Conservation (phyloP, 2,888 invertebrate species). For the Diachrysia chrysitis region DNA sequence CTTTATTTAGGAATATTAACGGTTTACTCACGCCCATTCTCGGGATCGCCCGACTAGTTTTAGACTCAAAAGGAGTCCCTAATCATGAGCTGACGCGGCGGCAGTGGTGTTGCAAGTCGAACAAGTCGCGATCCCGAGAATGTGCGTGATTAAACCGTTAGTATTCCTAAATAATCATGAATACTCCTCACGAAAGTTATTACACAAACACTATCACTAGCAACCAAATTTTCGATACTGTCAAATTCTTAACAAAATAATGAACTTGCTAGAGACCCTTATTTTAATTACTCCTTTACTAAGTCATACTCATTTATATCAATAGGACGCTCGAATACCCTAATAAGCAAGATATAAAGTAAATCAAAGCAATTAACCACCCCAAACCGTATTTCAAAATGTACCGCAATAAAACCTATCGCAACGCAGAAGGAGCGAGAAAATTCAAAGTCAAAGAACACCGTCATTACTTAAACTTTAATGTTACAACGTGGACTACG, state of each 20-base stretch:
- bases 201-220: too few species aligned
- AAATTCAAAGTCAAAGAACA: constrained; percentile 66
- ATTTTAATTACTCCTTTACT: neutral
- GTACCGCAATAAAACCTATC: constrained; percentile 64
- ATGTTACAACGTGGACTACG: constrained; percentile 65
- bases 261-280: neutral
- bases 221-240: neutral
- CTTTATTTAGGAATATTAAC: too few species aligned
- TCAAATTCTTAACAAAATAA: neutral
- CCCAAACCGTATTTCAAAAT: constrained; percentile 58
- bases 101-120: too few species aligned
- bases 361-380: constrained; percentile 54
- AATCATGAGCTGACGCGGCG: too few species aligned
- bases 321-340: constrained; percentile 20
- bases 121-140: too few species aligned
- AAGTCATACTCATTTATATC: constrained; percentile 10
- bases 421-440: constrained; percentile 50
- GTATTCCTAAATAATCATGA: too few species aligned
- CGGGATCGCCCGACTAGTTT: too few species aligned
- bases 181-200: too few species aligned
- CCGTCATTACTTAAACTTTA: constrained; percentile 73
- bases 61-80: too few species aligned
- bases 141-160: too few species aligned
- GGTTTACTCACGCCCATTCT: too few species aligned
- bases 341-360: constrained; percentile 26